Percentiles rank a stretch among this genome's conserved stretches.
Evolutionary conservation across 2,797 vertebrate genomes (phyloP).

Genomic region (Sebastes flavidus): DNA sequence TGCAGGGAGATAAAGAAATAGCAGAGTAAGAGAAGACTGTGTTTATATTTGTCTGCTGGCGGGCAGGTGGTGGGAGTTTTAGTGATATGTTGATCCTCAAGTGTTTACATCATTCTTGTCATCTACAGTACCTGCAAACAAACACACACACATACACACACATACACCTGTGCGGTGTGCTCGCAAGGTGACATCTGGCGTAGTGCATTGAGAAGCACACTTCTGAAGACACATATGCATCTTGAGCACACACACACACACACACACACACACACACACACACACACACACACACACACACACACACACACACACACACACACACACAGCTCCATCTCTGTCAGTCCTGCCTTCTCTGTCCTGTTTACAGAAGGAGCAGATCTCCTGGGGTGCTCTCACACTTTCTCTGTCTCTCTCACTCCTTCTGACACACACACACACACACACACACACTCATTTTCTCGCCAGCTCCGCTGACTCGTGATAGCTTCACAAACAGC

Average conservation of each 20-base stretch:
- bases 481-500: background rate
- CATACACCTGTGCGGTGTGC: background rate
- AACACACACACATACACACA: background rate
- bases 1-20: conserved; percentile 65
- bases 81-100: conserved; percentile 62
- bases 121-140: conserved; percentile 43
- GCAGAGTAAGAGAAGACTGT: conserved; percentile 48
- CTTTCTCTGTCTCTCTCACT: background rate
- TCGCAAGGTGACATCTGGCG: conserved; percentile 43
- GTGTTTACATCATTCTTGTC: conserved; percentile 63
- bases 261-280: background rate
- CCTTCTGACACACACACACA: background rate
- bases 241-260: background rate
- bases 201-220: conserved; percentile 5
- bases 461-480: background rate
- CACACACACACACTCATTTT: background rate
- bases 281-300: background rate
- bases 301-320: background rate
- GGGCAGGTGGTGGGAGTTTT: conserved; percentile 67
- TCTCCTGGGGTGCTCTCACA: background rate
- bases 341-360: background rate
- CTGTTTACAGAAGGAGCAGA: background rate
- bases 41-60: conserved; percentile 61
- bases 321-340: background rate
- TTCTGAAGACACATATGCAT: conserved; percentile 6